Conservation (phyloP, 2,797 vertebrate species). For the Ctenopoma multispine region DNA sequence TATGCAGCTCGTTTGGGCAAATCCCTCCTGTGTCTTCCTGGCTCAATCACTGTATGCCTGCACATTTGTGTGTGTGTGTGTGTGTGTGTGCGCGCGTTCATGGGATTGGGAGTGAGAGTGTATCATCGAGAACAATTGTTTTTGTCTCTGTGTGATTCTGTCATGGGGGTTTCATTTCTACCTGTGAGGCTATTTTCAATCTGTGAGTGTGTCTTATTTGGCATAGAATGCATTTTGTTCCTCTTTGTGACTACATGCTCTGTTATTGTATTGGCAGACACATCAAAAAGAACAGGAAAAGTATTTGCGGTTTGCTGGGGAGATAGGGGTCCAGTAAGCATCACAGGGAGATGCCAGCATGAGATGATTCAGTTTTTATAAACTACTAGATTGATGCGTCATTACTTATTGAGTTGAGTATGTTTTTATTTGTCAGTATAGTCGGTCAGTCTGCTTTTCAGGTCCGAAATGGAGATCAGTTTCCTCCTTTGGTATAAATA, state of each 20-base stretch:
- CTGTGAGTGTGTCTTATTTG: slow-evolving; percentile 50
- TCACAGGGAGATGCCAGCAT: slow-evolving; percentile 30
- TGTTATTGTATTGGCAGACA: slow-evolving; percentile 60
- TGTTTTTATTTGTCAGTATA: slow-evolving; percentile 10
- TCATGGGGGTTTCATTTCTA: slow-evolving; percentile 53
- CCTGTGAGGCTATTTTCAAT: slow-evolving; percentile 60
- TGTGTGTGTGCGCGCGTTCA: slow-evolving; percentile 15
- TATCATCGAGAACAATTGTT: slow-evolving; percentile 58
- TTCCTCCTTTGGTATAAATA: slow-evolving; percentile 15
- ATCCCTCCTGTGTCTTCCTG: slow-evolving; percentile 60
- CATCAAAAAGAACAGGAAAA: slow-evolving; percentile 40
- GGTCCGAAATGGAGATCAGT: slow-evolving; percentile 1
- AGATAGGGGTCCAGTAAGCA: slow-evolving; percentile 19
- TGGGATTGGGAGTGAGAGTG: slow-evolving; percentile 20
- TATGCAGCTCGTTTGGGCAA: slow-evolving; percentile 66
- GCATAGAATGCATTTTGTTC: slow-evolving; percentile 41
- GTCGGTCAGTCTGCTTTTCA: slow-evolving; percentile 6
- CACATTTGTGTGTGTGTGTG: slow-evolving; percentile 26
- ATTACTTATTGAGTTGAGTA: slow-evolving; percentile 14
- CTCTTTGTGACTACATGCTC: slow-evolving; percentile 41
- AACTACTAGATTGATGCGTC: slow-evolving; percentile 19
- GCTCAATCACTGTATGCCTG: slow-evolving; percentile 31
- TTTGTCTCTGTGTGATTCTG: slow-evolving; percentile 52
- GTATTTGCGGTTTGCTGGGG: slow-evolving; percentile 40
- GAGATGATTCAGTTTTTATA: slow-evolving; percentile 33